These are phyloP conservation scores for Caenorhabditis uteleia DNA, from an alignment of 2,888 invertebrate species.

Conservation along the genomic window DNA sequence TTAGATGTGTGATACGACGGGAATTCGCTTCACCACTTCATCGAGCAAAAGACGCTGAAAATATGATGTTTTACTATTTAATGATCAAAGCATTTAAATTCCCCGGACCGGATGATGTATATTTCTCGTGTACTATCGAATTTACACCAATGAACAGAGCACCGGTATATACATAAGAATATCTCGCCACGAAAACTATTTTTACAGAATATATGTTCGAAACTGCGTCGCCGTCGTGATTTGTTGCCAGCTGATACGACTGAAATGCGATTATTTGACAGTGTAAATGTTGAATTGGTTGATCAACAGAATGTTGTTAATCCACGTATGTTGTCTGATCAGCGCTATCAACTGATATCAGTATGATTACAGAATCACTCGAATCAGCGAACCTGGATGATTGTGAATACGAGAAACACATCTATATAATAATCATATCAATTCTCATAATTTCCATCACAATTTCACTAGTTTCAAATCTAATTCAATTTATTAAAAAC, in stretches of 20 bases:
- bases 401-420: conserved; percentile 11
- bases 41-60: conserved; percentile 36
- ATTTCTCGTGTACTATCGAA: conserved; percentile 68
- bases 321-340: conserved; percentile 10
- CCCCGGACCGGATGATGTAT: conserved; percentile 67
- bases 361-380: background rate
- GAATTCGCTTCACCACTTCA: conserved; percentile 59
- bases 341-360: background rate
- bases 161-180: too few relatives aligned
- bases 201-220: conserved; percentile 24
- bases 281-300: conserved; percentile 46
- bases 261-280: conserved; percentile 52
- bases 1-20: conserved; percentile 62
- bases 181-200: too few relatives aligned
- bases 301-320: background rate
- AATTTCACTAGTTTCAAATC: conserved; percentile 26
- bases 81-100: conserved; percentile 59
- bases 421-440: conserved; percentile 15
- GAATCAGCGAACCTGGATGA: background rate
- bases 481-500: conserved; percentile 29
- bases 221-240: conserved; percentile 23
- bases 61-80: conserved; percentile 45
- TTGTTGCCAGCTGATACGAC: conserved; percentile 14
- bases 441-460: conserved; percentile 15
- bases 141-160: conserved; percentile 60